Base-by-base conservation (phyloP, 2,113 vertebrate species). In the Cygnus atratus region DNA sequence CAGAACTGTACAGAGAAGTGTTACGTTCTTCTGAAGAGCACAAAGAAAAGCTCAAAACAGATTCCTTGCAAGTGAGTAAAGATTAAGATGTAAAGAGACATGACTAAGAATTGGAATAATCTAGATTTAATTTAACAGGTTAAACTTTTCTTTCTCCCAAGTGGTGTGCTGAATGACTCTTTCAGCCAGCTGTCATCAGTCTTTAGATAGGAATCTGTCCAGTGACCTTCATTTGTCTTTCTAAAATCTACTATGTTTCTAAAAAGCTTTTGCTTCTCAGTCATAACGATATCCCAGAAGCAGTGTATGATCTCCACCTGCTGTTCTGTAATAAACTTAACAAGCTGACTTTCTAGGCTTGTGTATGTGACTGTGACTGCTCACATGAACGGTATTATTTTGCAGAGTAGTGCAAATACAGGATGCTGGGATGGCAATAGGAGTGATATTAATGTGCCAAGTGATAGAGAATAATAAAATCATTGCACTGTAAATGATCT, bases 1-100 rank as follows among this genome's bases (percentile, higher is more conserved):
- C 88, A 3, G 99, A 99, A 87, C 97, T 99, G 78, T 99, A 99
- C 91, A 98, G 99, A 97, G 99, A 99, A 96, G 99, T 99, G 71
- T 96, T 99, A 50, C 98, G 99, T 48, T 99, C 99, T 18, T 99
- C 99, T 72, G 99, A 99, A 97, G 99, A 99, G 91, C 99, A 99
- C 97, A 99, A 99, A 98, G 98, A 97, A 92, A 98, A 98, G 74
- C 98, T 99, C 93, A 99, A 99, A 98, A 99, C 99, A 1, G 99
- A 99, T 97, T 99, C 99, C 22, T 97, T 99, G 80, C 99, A 99
- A 98, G 99, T 99, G 96, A 95, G 98, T 98, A 76, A 70, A 80
- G 54, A 68, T 82, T 90, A 48, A 94, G 83, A 59, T 88, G 63
- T 87, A 87, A 59, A 79, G 39, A 79, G 58, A 73, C 3, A 0